Evolutionary conservation across 30 jellyfish, hydroid and myxozoan species (phyloP), one percentile per base, ranked within the genome.

Genomic region (Aurelia aurita complex sp. Pacific): DNA sequence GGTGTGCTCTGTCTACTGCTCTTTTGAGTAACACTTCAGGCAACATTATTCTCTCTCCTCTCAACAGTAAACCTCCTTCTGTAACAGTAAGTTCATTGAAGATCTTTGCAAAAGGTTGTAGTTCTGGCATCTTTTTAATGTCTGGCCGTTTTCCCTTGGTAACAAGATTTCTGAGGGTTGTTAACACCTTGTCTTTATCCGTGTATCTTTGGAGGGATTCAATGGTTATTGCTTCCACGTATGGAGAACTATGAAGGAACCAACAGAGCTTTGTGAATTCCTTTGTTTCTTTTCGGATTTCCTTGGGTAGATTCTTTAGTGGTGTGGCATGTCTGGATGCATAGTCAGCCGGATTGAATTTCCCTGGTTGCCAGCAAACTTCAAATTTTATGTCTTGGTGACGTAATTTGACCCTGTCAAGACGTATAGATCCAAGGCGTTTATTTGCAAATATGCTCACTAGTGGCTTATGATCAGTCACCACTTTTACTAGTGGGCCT

Each of bases 1-100:
- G 97, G 34, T 73, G 84, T 0, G 84, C 89, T 68, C 35, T 63
- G 65, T 66, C 88, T 11, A 79, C 53, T 17, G 96, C 96, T 17
- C 29, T 85, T 55, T 59, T 36, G 59, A 91, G 73, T 38, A 85
- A 73, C 3, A 77, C 64, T 61, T 64, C 70, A 40, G 90, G 95
- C 59, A 85, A 65, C 40, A 85, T 53, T 32, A 74, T 76, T 65
- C 83, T 63, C 67, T 40, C 52, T 40, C 52, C 79, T 77, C 71
- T 76, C 52, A 86, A 62, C 16, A 64, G 15, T 18, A 76, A 62
- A 23, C 86, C 90, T 86, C 76, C 90, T 79, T 64, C 85, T 67
- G 96, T 79, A 34, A 64, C 78, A 23, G 89, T 73, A 17, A 84
- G 72, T 52, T 84, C 90, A 74, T 74, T 74, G 65, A 74, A 42